Conservation (phyloP, 2,113 vertebrate species). For the Cranoglanis bouderius region DNA sequence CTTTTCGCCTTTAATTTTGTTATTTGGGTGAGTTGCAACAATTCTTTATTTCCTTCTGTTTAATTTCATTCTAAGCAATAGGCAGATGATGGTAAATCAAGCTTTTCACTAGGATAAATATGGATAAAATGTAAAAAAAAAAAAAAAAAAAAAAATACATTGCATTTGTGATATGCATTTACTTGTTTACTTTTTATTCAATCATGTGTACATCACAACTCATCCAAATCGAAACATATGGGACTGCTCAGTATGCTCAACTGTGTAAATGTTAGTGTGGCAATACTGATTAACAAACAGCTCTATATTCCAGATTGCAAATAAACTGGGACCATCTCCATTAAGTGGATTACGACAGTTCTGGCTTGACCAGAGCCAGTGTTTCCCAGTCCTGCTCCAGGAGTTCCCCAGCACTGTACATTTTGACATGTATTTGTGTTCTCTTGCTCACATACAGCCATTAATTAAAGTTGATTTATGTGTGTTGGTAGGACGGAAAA, state of each 20-base stretch:
- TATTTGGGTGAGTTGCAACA: slow-evolving; percentile 77
- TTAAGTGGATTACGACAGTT: neutral
- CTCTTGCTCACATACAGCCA: neutral
- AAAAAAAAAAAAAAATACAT: neutral
- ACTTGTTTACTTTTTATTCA: neutral
- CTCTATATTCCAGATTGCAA: neutral
- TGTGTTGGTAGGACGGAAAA: neutral
- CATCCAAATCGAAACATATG: neutral
- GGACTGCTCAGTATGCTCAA: neutral
- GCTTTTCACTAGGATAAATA: neutral
- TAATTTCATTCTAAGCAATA: neutral
- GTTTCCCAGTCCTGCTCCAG: neutral
- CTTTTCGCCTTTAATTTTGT: slow-evolving; percentile 82
- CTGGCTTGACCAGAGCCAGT: neutral
- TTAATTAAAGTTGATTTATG: neutral
- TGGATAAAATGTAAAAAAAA: neutral
- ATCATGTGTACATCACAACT: neutral
- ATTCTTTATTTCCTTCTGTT: neutral
- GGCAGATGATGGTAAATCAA: neutral
- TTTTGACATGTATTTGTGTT: neutral
- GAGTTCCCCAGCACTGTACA: neutral
- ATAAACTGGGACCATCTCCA: neutral
- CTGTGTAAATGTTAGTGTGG: neutral
- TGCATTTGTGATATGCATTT: neutral
- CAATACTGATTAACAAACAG: neutral